phyloP scores from a whole-genome alignment of 2,113 vertebrate genomes.

The Ammodytes dubius region DNA sequence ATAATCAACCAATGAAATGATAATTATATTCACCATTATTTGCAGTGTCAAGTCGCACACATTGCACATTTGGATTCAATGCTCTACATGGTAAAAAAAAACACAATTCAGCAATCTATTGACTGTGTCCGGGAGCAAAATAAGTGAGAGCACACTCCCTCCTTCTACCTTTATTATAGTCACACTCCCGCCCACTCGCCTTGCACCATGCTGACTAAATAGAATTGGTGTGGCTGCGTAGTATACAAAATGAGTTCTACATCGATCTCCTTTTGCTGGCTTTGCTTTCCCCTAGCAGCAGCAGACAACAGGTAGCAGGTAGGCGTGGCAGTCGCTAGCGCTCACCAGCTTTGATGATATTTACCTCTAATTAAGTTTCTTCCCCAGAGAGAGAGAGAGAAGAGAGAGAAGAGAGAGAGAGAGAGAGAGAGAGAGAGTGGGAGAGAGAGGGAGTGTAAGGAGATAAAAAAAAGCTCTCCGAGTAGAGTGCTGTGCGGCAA shows the following conservation, averaged over 20 bases:
- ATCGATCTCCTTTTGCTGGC: constrained; percentile 69
- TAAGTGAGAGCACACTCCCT: constrained; percentile 15
- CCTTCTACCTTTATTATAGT: constrained; percentile 10
- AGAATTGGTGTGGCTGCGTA: constrained; percentile 45
- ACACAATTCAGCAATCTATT: not conserved
- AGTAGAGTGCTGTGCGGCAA: constrained; percentile 67
- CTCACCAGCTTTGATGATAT: constrained; percentile 83
- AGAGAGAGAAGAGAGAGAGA: constrained; percentile 64
- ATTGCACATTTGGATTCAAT: not conserved
- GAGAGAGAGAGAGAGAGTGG: constrained; percentile 53
- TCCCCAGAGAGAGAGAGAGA: constrained; percentile 69
- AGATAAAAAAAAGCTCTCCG: constrained; percentile 70
- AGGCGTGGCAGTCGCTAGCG: constrained; percentile 55
- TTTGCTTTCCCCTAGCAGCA: constrained; percentile 22
- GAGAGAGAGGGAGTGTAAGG: constrained; percentile 62
- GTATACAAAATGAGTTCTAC: constrained; percentile 65
- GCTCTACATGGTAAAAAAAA: not conserved
- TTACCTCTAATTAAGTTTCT: constrained; percentile 87
- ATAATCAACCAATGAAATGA: not conserved
- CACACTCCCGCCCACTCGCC: constrained; percentile 12
- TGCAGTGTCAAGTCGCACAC: not conserved
- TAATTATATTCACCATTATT: not conserved
- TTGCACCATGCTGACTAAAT: constrained; percentile 44
- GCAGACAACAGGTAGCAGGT: constrained; percentile 71
- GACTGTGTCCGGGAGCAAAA: constrained; percentile 27